Conservation (phyloP, 1,140 invertebrate genomes). For the Drosophila littoralis region DNA sequence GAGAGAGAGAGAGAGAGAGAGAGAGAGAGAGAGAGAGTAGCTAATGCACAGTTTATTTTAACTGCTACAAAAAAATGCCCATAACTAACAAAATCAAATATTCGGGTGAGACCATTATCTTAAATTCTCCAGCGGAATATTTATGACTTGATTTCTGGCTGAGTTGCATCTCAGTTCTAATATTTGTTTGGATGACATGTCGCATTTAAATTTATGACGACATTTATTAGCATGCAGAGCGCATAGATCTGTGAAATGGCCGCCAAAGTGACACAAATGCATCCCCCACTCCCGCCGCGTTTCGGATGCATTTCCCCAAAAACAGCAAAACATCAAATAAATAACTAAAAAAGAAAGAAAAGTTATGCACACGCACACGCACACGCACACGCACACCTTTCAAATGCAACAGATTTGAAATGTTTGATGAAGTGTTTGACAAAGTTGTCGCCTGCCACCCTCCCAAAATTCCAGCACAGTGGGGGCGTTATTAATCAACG, state of each 20-base stretch:
- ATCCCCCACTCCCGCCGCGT: conserved; percentile 8
- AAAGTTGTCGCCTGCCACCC: conserved; percentile 63
- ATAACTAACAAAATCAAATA: conserved; percentile 40
- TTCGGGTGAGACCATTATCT: conserved; percentile 53
- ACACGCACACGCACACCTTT: conserved; percentile 43
- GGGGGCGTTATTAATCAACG: conserved; percentile 66
- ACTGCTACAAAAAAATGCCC: conserved; percentile 9
- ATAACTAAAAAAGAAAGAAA: conserved; percentile 44
- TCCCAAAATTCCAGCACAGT: conserved; percentile 30
- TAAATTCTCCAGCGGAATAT: conserved; percentile 65
- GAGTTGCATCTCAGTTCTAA: conserved; percentile 17
- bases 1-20: background rate
- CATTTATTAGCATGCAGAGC: conserved; percentile 73
- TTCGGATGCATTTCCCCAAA: conserved; percentile 34
- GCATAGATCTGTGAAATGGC: conserved; percentile 73
- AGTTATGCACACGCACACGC: conserved; percentile 33
- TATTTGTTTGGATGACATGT: conserved; percentile 57
- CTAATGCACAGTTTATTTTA: background rate
- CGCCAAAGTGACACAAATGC: conserved; percentile 70
- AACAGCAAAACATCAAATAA: conserved; percentile 52
- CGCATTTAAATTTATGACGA: conserved; percentile 68
- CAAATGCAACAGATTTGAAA: conserved; percentile 48
- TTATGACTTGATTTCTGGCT: conserved; percentile 58
- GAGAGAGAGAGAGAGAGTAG: background rate
- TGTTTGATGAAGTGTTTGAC: conserved; percentile 80